Evolutionary conservation across 2,113 vertebrate genomes (phyloP).

Genomic region (Argyrosomus japonicus): DNA sequence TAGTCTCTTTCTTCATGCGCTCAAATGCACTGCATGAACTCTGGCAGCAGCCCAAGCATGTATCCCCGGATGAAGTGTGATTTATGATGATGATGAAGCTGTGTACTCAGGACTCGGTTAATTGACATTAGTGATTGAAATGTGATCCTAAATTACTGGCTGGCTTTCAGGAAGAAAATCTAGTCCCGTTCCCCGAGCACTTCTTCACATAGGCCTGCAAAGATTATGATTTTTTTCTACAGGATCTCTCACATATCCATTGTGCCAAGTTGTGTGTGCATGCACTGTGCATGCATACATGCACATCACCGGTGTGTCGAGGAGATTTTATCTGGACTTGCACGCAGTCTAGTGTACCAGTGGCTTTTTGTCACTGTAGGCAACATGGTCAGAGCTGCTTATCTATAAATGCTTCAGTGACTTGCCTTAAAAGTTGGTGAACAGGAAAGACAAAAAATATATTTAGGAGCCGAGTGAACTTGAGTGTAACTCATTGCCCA

Average conservation of each 20-base stretch:
- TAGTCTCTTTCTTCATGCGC: neutral
- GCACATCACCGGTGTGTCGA: neutral
- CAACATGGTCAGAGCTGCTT: neutral
- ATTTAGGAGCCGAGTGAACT: neutral
- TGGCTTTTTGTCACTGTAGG: neutral
- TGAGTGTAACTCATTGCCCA: neutral
- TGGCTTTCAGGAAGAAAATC: constrained; percentile 1
- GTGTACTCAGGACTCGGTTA: neutral
- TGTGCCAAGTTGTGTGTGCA: neutral
- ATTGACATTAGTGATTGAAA: constrained; percentile 38
- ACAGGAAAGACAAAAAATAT: neutral
- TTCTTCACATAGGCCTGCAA: neutral
- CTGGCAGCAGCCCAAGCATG: constrained; percentile 9
- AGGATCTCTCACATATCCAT: neutral
- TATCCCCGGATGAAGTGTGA: constrained; percentile 15
- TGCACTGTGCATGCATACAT: neutral
- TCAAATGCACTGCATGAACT: constrained; percentile 19
- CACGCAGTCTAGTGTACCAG: neutral
- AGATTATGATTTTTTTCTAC: neutral
- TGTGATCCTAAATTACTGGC: constrained; percentile 33
- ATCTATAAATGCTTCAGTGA: neutral
- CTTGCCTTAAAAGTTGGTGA: neutral
- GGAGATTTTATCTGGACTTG: neutral
- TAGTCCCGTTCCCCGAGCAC: neutral
- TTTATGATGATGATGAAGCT: constrained; percentile 42